Percentiles rank a stretch among this genome's conserved stretches.
Evolutionary conservation across 2,888 invertebrate species (phyloP).

Genomic region (Aphelenchoides bicaudatus): DNA sequence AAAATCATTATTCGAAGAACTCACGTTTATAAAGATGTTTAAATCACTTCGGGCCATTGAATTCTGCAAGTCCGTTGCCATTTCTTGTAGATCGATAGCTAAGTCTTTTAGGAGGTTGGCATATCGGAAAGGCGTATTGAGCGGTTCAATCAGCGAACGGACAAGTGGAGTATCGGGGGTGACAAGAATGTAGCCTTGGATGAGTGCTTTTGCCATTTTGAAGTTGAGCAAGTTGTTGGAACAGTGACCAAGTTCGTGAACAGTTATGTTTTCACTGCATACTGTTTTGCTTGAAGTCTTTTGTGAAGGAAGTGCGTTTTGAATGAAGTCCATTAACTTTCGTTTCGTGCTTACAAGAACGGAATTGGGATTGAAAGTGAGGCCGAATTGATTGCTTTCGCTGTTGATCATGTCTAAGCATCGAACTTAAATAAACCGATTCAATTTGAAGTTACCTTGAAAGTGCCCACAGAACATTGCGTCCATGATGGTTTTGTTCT

Average conservation of each 20-base stretch:
- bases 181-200: constrained; percentile 52
- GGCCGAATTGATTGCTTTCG: constrained; percentile 8
- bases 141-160: constrained; percentile 38
- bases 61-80: constrained; percentile 43
- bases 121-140: constrained; percentile 39
- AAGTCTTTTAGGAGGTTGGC: constrained; percentile 36
- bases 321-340: constrained; percentile 20
- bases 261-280: constrained; percentile 33
- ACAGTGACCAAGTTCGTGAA: constrained; percentile 22
- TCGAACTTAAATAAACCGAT: background rate
- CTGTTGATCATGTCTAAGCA: constrained; percentile 3
- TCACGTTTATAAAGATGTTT: constrained; percentile 34
- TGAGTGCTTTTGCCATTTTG: constrained; percentile 38
- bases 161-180: constrained; percentile 43
- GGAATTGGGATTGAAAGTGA: constrained; percentile 11
- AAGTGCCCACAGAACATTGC: constrained; percentile 12
- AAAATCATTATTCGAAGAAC: background rate
- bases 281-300: constrained; percentile 20
- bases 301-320: constrained; percentile 10
- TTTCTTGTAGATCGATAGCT: constrained; percentile 35
- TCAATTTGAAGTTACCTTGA: constrained; percentile 3
- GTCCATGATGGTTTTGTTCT: constrained; percentile 3
- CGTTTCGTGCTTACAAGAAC: constrained; percentile 11
- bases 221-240: constrained; percentile 7
- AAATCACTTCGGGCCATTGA: constrained; percentile 45